Conservation (phyloP, 2,113 vertebrate species). For the Solea senegalensis region DNA sequence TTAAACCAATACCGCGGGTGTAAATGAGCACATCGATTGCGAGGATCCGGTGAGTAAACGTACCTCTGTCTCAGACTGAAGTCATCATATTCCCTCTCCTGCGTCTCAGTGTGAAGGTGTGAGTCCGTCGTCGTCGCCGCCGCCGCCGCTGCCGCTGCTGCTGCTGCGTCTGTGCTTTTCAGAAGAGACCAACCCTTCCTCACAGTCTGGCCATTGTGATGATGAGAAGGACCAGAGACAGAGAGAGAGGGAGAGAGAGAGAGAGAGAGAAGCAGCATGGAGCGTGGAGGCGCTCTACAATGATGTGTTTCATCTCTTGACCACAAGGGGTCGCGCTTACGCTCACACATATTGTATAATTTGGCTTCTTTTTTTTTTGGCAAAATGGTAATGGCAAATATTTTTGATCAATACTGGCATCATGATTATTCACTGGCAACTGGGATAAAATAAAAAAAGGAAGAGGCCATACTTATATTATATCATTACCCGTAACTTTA, state of each 20-base stretch:
- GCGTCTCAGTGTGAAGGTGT: conserved; percentile 13
- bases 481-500: no score
- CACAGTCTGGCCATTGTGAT: conserved; percentile 62
- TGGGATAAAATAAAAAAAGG: no score
- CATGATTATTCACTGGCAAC: no score
- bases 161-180: conserved; percentile 43
- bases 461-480: no score
- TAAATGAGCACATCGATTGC: neutral
- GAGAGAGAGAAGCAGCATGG: conserved; percentile 55
- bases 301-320: neutral
- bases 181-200: conserved; percentile 41
- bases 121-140: neutral
- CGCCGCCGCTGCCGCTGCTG: conserved; percentile 15
- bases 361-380: no score
- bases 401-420: no score
- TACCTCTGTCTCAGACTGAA: conserved; percentile 52
- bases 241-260: conserved; percentile 15
- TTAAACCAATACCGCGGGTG: neutral
- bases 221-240: conserved; percentile 45
- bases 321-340: conserved; percentile 61
- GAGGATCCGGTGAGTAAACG: conserved; percentile 2
- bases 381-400: no score
- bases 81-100: conserved; percentile 29
- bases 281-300: conserved; percentile 12
- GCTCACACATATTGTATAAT: no score